phyloP scores from a whole-genome alignment of 2,888 invertebrate species.

The Drosophila meridionalis region DNA sequence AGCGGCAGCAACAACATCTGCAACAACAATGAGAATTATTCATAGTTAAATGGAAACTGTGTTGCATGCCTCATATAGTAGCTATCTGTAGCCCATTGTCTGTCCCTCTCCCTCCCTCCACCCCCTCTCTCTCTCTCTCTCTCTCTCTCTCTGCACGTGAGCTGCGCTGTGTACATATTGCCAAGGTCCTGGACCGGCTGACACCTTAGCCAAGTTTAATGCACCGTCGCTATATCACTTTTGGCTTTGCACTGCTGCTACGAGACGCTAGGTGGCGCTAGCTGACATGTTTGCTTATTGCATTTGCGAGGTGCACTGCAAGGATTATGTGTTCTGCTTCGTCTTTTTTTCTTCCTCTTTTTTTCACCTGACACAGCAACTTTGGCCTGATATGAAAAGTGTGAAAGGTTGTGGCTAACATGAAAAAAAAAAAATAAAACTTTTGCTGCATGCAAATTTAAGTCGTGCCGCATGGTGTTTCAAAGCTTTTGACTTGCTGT shows the following conservation, averaged over 20 bases:
- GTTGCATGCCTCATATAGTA: constrained; percentile 55
- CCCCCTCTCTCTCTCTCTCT: background rate
- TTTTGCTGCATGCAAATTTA: constrained; percentile 31
- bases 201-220: constrained; percentile 29
- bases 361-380: constrained; percentile 13
- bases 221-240: constrained; percentile 32
- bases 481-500: background rate
- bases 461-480: constrained; percentile 18
- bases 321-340: constrained; percentile 17
- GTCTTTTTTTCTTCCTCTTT: background rate
- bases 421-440: background rate
- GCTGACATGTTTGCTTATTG: constrained; percentile 42
- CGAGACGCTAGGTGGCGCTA: constrained; percentile 45
- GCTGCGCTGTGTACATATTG: constrained; percentile 32
- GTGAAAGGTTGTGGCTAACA: constrained; percentile 17
- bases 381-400: constrained; percentile 24
- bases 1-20: constrained; percentile 27
- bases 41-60: constrained; percentile 76
- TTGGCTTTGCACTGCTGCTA: constrained; percentile 13
- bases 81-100: constrained; percentile 50
- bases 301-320: constrained; percentile 55
- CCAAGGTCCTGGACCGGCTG: constrained; percentile 32
- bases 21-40: constrained; percentile 64
- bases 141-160: constrained; percentile 5
- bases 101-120: background rate